A percentile compares a stretch with the other conserved stretches of the same genome.
Evolutionary conservation across 2,113 vertebrate genomes (phyloP).

Genomic region (Craseonycteris thonglongyai): DNA sequence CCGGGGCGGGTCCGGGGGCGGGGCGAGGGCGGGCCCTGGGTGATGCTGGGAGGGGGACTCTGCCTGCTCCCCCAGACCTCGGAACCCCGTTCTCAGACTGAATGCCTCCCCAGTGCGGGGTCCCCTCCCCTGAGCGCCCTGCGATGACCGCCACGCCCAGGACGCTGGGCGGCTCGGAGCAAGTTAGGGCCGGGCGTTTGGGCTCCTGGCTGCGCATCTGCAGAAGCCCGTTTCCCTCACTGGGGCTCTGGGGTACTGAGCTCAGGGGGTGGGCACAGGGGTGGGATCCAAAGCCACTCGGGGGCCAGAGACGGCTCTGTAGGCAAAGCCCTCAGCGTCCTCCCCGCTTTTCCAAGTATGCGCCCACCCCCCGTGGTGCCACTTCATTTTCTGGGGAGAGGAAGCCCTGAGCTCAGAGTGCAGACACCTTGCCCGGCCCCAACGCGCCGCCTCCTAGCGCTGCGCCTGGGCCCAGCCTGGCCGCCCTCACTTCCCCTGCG

Average conservation of each 20-base stretch:
- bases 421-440: conserved; percentile 47
- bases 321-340: no score
- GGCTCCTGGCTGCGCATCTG: no score
- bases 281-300: no score
- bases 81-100: not conserved
- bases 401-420: conserved; percentile 60
- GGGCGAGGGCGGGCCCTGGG: conserved; percentile 5
- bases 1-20: conserved; percentile 50
- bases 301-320: no score
- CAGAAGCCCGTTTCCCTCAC: no score
- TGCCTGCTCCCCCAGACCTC: not conserved
- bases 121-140: not conserved
- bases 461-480: not conserved
- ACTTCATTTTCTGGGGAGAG: conserved; percentile 55
- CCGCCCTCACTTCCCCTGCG: conserved; percentile 60
- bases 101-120: not conserved
- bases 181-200: not conserved
- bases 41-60: not conserved
- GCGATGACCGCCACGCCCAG: not conserved
- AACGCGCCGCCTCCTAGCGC: not conserved
- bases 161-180: not conserved
- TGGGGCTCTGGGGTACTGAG: not conserved
- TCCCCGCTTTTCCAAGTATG: conserved; percentile 11
- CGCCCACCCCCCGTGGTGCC: conserved; percentile 44
- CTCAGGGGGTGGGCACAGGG: not conserved